Percentiles rank a stretch among this genome's conserved stretches.
phyloP scores from a whole-genome alignment of 1,140 invertebrate genomes.

The Phortica variegata region DNA sequence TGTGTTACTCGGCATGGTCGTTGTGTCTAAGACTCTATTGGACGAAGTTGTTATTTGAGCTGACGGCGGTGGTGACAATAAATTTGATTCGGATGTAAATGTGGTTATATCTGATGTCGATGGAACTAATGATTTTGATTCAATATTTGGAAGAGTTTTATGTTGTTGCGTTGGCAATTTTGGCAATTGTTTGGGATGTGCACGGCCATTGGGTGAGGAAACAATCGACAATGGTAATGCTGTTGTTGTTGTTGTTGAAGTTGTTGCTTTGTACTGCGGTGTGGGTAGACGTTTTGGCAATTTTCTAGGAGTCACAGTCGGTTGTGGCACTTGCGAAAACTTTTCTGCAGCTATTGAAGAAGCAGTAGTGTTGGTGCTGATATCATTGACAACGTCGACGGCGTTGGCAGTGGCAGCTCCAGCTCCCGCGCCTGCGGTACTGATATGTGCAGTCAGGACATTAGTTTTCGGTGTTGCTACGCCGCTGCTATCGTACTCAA shows the following conservation, averaged over 20 bases:
- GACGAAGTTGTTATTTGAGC: too few relatives aligned
- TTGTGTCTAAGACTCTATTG: too few relatives aligned
- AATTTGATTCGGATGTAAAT: neutral
- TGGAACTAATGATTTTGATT: slow-evolving; percentile 5
- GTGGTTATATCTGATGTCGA: slow-evolving; percentile 8
- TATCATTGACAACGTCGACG: neutral
- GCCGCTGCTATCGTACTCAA: too few relatives aligned
- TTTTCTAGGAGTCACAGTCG: slow-evolving; percentile 35
- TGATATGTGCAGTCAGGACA: too few relatives aligned
- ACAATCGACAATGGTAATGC: slow-evolving; percentile 5
- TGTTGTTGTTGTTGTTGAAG: slow-evolving; percentile 5
- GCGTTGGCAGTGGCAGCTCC: too few relatives aligned
- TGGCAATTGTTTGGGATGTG: slow-evolving; percentile 32
- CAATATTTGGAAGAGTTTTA: neutral
- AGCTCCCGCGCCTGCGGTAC: too few relatives aligned
- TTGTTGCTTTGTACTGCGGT: slow-evolving; percentile 22
- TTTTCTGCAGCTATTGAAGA: slow-evolving; percentile 8
- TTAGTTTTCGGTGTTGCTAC: too few relatives aligned
- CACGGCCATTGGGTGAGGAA: slow-evolving; percentile 20
- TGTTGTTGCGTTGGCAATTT: slow-evolving; percentile 28
- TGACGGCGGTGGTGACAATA: neutral
- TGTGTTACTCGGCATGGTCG: too few relatives aligned
- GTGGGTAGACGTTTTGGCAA: slow-evolving; percentile 47
- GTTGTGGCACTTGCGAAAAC: slow-evolving; percentile 4
- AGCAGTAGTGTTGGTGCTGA: slow-evolving; percentile 12